Evolutionary conservation across 2,797 vertebrate genomes (phyloP).

Genomic region (Thalassophryne amazonica): DNA sequence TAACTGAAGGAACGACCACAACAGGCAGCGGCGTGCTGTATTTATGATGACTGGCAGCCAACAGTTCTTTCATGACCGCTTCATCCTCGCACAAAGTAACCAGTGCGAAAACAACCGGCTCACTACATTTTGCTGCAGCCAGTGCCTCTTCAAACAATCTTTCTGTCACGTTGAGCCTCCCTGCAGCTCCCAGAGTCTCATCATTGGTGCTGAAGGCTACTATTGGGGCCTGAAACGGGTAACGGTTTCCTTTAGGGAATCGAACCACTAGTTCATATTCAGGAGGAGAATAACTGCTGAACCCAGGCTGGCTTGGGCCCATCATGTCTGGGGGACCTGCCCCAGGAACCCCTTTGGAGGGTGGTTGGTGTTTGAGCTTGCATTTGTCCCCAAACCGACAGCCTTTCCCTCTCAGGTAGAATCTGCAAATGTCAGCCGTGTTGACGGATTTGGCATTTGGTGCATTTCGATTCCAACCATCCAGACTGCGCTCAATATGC

Average conservation of each 20-base stretch:
- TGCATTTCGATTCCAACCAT: slow-evolving; percentile 2
- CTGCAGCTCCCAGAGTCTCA: slow-evolving; percentile 81
- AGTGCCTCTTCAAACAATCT: slow-evolving; percentile 87
- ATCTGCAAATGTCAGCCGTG: slow-evolving; percentile 80
- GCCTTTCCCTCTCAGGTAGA: slow-evolving; percentile 85
- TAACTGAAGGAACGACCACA: slow-evolving; percentile 8
- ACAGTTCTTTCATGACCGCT: slow-evolving; percentile 75
- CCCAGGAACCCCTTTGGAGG: slow-evolving; percentile 50
- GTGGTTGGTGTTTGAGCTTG: slow-evolving; percentile 86
- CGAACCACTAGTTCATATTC: slow-evolving; percentile 91
- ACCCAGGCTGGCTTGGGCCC: slow-evolving; percentile 77
- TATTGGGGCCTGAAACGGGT: slow-evolving; percentile 90
- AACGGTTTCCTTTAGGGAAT: slow-evolving; percentile 88
- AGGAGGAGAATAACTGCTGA: slow-evolving; percentile 71
- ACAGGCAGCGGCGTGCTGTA: slow-evolving; percentile 83
- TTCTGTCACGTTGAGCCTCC: slow-evolving; percentile 87
- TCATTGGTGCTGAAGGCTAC: slow-evolving; percentile 92
- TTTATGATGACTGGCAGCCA: slow-evolving; percentile 84
- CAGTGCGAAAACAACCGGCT: slow-evolving; percentile 90
- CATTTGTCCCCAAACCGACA: slow-evolving; percentile 91
- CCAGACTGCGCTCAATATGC: background rate
- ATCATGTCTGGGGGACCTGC: slow-evolving; percentile 24
- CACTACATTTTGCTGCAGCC: slow-evolving; percentile 78
- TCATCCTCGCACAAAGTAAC: slow-evolving; percentile 89
- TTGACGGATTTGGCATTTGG: slow-evolving; percentile 24